phyloP scores from a whole-genome alignment of 2,888 invertebrate genomes.

The Cosmopolites sordidus region DNA sequence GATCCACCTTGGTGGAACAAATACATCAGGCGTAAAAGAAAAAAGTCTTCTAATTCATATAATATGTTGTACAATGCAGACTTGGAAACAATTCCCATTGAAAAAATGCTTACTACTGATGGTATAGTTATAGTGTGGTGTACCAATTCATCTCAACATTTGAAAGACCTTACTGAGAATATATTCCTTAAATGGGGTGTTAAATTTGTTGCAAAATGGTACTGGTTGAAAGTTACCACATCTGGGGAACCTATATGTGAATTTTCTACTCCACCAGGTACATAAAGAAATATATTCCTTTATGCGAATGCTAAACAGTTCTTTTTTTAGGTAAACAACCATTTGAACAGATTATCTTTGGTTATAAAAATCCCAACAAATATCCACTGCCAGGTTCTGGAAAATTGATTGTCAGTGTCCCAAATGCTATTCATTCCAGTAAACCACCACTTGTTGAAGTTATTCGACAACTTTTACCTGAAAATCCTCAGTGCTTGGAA shows the following conservation, averaged over 20 bases:
- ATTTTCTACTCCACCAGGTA: slow-evolving; percentile 58
- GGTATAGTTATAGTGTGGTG: slow-evolving; percentile 86
- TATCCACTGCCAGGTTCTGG: slow-evolving; percentile 41
- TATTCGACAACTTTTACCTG: slow-evolving; percentile 55
- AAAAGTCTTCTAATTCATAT: slow-evolving; percentile 61
- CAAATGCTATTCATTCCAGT: slow-evolving; percentile 91
- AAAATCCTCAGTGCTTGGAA: slow-evolving; percentile 68
- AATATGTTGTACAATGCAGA: slow-evolving; percentile 74
- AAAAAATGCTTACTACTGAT: slow-evolving; percentile 56
- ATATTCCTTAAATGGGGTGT: slow-evolving; percentile 79
- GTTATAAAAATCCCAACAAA: slow-evolving; percentile 39
- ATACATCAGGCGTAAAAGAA: slow-evolving; percentile 78
- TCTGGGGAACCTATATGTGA: slow-evolving; percentile 41
- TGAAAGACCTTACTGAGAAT: slow-evolving; percentile 61
- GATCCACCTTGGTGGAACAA: slow-evolving; percentile 98
- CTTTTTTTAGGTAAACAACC: slow-evolving; percentile 67
- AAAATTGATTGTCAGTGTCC: slow-evolving; percentile 73
- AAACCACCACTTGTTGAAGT: slow-evolving; percentile 85
- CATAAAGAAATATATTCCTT: too few species aligned
- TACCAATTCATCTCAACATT: slow-evolving; percentile 76
- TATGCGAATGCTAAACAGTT: too few species aligned
- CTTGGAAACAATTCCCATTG: slow-evolving; percentile 66
- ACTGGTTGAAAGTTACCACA: slow-evolving; percentile 75
- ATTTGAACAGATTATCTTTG: slow-evolving; percentile 76
- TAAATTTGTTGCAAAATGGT: slow-evolving; percentile 68